Percentiles rank a stretch among this genome's conserved stretches.
These are phyloP conservation scores for Premnoplex brunnescens DNA, from an alignment of 2,797 vertebrate genomes.

Conservation along the genomic window DNA sequence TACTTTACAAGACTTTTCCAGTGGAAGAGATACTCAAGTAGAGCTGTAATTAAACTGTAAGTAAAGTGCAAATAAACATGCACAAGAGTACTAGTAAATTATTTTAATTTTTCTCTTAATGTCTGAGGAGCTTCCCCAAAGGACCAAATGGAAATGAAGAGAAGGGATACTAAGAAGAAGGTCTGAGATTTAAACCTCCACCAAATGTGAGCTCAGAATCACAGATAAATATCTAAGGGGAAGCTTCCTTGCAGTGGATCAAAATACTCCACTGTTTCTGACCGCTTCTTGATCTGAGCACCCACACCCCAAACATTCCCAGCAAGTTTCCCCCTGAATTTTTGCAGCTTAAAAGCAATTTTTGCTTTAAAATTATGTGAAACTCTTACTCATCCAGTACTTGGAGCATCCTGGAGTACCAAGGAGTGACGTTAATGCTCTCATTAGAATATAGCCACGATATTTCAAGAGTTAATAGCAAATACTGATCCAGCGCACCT, in stretches of 20 bases:
- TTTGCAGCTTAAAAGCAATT: background rate
- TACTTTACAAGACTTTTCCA: background rate
- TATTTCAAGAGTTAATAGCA: background rate
- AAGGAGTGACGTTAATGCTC: background rate
- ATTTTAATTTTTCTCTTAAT: background rate
- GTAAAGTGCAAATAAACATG: background rate
- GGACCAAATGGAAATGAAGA: background rate
- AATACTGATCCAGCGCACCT: background rate
- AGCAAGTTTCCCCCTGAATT: background rate
- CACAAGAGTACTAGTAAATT: background rate
- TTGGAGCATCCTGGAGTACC: background rate
- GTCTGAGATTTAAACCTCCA: background rate
- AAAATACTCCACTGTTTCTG: background rate
- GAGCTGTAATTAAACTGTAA: background rate
- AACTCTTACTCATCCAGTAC: background rate
- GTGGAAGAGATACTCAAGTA: background rate
- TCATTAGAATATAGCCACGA: fast-evolving
- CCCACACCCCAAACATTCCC: too few relatives aligned
- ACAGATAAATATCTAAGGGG: background rate
- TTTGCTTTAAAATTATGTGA: fast-evolving
- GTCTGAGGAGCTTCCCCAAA: background rate
- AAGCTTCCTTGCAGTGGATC: background rate
- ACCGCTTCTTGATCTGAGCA: background rate
- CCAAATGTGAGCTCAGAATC: background rate
- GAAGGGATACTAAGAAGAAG: background rate